Conservation (phyloP, 2,113 vertebrate genomes). For the Eubucco bourcierii region DNA sequence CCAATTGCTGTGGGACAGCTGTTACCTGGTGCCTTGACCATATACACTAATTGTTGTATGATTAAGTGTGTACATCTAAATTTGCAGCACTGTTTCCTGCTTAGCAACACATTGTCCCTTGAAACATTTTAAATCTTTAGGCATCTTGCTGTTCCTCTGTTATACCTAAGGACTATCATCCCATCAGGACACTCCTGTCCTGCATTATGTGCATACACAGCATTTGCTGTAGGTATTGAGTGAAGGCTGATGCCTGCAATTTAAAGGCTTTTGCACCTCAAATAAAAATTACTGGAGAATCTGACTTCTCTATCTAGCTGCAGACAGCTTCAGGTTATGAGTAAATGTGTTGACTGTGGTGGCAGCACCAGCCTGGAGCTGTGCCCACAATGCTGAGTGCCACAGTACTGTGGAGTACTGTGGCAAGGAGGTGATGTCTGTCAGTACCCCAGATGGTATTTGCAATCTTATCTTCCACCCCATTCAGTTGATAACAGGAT, state of each 20-base stretch:
- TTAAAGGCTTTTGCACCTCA: background rate
- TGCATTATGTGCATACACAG: background rate
- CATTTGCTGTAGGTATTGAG: background rate
- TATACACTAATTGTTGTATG: background rate
- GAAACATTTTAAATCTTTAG: background rate
- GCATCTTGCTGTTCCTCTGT: background rate
- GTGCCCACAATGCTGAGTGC: background rate
- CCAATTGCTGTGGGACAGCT: background rate
- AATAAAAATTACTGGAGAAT: background rate
- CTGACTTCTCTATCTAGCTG: background rate
- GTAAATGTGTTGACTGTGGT: background rate
- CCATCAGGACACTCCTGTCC: background rate
- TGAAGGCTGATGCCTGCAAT: background rate
- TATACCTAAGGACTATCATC: background rate
- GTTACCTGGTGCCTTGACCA: background rate
- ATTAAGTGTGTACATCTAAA: background rate
- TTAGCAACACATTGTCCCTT: background rate
- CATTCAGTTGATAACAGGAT: rapidly evolving
- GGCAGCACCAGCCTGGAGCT: background rate
- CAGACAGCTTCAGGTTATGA: background rate
- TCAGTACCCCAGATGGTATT: background rate
- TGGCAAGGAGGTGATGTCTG: background rate
- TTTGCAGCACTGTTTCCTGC: background rate
- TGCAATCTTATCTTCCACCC: background rate
- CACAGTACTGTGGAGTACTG: background rate